Percentiles rank a stretch among this genome's conserved stretches.
Conservation (phyloP, 1,140 invertebrate species). For the Nixonia krombeini region DNA sequence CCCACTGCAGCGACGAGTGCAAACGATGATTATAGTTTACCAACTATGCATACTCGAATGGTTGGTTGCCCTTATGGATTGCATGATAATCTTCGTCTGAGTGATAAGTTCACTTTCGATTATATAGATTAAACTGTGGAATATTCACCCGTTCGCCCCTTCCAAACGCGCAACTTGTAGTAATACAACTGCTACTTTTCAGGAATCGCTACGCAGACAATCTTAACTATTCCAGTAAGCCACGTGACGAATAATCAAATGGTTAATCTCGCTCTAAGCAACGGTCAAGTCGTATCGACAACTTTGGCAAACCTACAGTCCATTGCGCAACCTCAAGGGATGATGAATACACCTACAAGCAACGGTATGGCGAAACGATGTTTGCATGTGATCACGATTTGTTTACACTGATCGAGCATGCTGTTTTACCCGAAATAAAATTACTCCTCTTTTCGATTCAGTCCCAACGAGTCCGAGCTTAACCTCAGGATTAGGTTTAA, state of each 20-base stretch:
- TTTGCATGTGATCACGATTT: no score
- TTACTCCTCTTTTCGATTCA: no score
- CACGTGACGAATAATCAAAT: slow-evolving; percentile 87
- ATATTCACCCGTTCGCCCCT: no score
- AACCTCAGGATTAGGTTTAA: slow-evolving; percentile 70
- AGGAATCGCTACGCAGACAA: slow-evolving; percentile 94
- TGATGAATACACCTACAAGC: slow-evolving; percentile 74
- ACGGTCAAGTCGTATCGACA: slow-evolving; percentile 87
- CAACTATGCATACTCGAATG: slow-evolving; percentile 68
- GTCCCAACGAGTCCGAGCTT: slow-evolving; percentile 72
- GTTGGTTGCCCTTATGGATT: slow-evolving; percentile 70
- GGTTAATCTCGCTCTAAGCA: slow-evolving; percentile 84
- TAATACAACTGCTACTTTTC: slow-evolving; percentile 38
- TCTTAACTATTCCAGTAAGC: slow-evolving; percentile 92
- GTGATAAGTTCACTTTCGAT: slow-evolving; percentile 68
- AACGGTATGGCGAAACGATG: no score
- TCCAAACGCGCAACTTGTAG: no score
- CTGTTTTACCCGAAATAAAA: no score
- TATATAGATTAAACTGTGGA: no score
- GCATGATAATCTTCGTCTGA: slow-evolving; percentile 70
- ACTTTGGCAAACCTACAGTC: slow-evolving; percentile 86
- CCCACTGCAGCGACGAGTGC: slow-evolving; percentile 57
- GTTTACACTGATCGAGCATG: background rate
- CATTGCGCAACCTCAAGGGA: slow-evolving; percentile 80
- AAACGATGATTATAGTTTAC: slow-evolving; percentile 72